phyloP scores from a whole-genome alignment of 2,113 vertebrate species.

The Etheostoma spectabile region DNA sequence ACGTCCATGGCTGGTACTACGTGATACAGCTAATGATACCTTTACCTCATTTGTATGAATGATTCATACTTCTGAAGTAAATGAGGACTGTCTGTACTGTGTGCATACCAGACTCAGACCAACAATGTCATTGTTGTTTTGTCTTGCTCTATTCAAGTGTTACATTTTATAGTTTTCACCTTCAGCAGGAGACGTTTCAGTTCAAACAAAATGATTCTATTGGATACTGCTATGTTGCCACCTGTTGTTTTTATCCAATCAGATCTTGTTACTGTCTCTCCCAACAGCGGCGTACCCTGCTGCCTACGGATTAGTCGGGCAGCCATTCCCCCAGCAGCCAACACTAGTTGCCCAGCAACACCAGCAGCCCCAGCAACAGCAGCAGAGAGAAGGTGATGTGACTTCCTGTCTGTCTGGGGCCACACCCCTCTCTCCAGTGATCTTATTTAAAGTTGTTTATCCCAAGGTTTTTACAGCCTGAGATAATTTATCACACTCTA shows the following conservation, averaged over 20 bases:
- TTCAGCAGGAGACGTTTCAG: slow-evolving; percentile 74
- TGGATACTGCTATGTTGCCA: slow-evolving; percentile 74
- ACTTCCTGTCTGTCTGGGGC: slow-evolving; percentile 70
- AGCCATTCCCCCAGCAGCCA: slow-evolving; percentile 90
- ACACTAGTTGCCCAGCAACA: slow-evolving; percentile 90
- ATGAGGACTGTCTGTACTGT: slow-evolving; percentile 16
- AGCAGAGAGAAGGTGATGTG: slow-evolving; percentile 89
- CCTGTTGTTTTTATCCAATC: slow-evolving; percentile 76
- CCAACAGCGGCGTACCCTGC: slow-evolving; percentile 91
- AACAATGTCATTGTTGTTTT: slow-evolving; percentile 64
- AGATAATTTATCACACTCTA: slow-evolving; percentile 48
- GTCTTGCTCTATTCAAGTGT: slow-evolving; percentile 55
- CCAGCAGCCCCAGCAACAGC: slow-evolving; percentile 89
- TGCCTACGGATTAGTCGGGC: slow-evolving; percentile 91
- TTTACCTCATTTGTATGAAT: slow-evolving; percentile 13
- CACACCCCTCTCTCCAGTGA: slow-evolving; percentile 56
- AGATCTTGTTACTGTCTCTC: slow-evolving; percentile 56
- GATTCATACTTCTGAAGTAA: slow-evolving; percentile 25
- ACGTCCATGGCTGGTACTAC: slow-evolving; percentile 2
- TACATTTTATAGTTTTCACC: slow-evolving; percentile 80
- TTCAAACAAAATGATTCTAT: slow-evolving; percentile 45
- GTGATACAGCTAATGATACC: background rate
- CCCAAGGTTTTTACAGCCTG: slow-evolving; percentile 4
- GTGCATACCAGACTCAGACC: slow-evolving; percentile 38
- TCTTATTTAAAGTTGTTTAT: slow-evolving; percentile 66